These are phyloP conservation scores for Lobophora halterata DNA, from an alignment of 2,888 invertebrate species.

Conservation along the genomic window DNA sequence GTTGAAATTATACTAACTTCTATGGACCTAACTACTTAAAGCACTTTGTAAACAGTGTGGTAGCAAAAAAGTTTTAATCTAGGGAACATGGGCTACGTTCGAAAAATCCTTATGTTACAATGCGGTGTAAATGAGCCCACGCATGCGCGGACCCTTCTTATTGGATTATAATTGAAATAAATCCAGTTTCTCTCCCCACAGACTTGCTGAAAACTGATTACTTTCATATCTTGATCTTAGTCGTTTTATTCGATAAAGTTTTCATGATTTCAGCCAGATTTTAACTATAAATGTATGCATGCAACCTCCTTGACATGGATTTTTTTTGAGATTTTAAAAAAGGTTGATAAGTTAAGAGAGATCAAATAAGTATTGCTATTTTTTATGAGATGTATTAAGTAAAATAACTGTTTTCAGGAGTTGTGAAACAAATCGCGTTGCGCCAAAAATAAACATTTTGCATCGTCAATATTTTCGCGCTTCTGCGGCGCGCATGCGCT, in stretches of 20 bases:
- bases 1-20: too few relatives aligned
- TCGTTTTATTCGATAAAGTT: slow-evolving; percentile 33
- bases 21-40: too few relatives aligned
- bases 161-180: slow-evolving; percentile 78
- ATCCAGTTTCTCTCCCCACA: slow-evolving; percentile 59
- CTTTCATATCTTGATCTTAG: slow-evolving; percentile 52
- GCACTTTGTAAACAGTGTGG: too few relatives aligned
- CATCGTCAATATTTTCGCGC: slow-evolving; percentile 74
- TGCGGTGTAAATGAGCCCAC: slow-evolving; percentile 57
- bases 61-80: too few relatives aligned
- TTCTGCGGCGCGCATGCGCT: slow-evolving; percentile 62
- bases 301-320: neutral
- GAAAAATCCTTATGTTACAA: slow-evolving; percentile 1
- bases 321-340: neutral
- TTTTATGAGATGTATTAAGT: slow-evolving; percentile 5
- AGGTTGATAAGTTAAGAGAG: too few relatives aligned
- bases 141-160: slow-evolving; percentile 60
- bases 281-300: neutral
- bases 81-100: neutral
- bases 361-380: too few relatives aligned
- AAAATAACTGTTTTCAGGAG: neutral
- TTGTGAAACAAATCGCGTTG: slow-evolving; percentile 44
- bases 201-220: slow-evolving; percentile 62
- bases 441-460: slow-evolving; percentile 76
- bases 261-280: slow-evolving; percentile 20